Percentiles rank a stretch among this genome's conserved stretches.
Evolutionary conservation across 2,113 vertebrate genomes (phyloP).

Genomic region (Brachyistius frenatus): DNA sequence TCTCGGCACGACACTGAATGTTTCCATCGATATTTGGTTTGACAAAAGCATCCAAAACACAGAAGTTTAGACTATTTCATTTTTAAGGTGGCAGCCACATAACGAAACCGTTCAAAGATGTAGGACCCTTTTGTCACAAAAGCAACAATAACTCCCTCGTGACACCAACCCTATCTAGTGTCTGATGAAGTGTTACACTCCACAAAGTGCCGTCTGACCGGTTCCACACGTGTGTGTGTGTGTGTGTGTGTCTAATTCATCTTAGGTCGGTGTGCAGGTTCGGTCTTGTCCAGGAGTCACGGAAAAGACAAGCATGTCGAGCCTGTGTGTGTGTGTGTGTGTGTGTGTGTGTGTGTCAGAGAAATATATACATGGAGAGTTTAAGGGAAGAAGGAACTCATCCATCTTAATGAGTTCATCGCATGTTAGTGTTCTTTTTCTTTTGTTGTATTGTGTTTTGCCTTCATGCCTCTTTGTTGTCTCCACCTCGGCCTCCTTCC

Average conservation of each 20-base stretch:
- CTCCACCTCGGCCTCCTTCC: not conserved
- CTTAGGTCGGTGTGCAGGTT: conserved; percentile 32
- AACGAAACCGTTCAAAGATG: too few relatives aligned
- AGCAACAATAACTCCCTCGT: conserved; percentile 23
- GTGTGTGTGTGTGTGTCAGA: conserved; percentile 31
- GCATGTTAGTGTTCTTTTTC: conserved; percentile 35
- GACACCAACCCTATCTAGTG: conserved; percentile 40
- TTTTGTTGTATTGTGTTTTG: not conserved
- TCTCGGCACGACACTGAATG: too few relatives aligned
- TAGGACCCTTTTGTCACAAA: conserved; percentile 5
- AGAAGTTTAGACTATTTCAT: too few relatives aligned
- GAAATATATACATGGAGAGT: conserved; percentile 21
- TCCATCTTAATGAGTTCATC: conserved; percentile 43
- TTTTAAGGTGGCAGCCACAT: too few relatives aligned
- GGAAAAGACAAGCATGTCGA: conserved; percentile 21
- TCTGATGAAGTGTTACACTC: conserved; percentile 43
- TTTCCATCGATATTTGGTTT: too few relatives aligned
- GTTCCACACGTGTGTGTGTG: conserved; percentile 45
- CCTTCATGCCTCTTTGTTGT: not conserved
- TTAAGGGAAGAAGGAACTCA: conserved; percentile 31
- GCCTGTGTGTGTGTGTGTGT: conserved; percentile 34
- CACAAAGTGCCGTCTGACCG: conserved; percentile 55
- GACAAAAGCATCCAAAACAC: too few relatives aligned
- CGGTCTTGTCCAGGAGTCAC: conserved; percentile 58
- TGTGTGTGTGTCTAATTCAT: conserved; percentile 40